A percentile compares a stretch with the other conserved stretches of the same genome.
Evolutionary conservation across 2,888 invertebrate genomes (phyloP).

Genomic region (Cheilosia vulpina): DNA sequence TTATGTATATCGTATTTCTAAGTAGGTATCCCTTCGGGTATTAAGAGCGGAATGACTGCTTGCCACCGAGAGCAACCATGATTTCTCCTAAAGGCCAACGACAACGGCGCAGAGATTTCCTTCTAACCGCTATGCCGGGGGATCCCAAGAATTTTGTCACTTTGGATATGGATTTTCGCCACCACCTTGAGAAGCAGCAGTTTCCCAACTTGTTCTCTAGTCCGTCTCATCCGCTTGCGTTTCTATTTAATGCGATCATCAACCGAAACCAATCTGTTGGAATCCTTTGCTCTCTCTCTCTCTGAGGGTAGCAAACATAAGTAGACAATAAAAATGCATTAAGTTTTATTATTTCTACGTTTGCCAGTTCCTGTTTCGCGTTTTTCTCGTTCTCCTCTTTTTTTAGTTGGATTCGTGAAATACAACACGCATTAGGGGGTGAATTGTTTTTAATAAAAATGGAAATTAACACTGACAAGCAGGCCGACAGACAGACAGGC

Average conservation of each 20-base stretch:
- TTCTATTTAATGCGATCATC: slow-evolving; percentile 43
- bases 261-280: slow-evolving; percentile 49
- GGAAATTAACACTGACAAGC: slow-evolving; percentile 63
- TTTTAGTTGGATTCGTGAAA: slow-evolving; percentile 30
- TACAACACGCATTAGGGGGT: slow-evolving; percentile 56
- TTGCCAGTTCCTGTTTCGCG: slow-evolving; percentile 11
- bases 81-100: slow-evolving; percentile 29
- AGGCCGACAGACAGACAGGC: slow-evolving; percentile 22
- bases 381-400: not conserved
- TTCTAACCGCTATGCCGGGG: slow-evolving; percentile 52
- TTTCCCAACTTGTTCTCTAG: slow-evolving; percentile 6
- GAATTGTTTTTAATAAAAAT: slow-evolving; percentile 71
- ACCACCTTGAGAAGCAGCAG: slow-evolving; percentile 19
- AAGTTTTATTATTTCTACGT: slow-evolving; percentile 70
- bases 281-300: not conserved
- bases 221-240: not conserved
- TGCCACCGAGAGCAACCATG: too few species aligned
- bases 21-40: slow-evolving; percentile 18
- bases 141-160: slow-evolving; percentile 65
- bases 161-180: slow-evolving; percentile 53
- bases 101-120: slow-evolving; percentile 44
- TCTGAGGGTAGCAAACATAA: slow-evolving; percentile 30
- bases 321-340: slow-evolving; percentile 75
- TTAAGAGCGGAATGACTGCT: slow-evolving; percentile 52
- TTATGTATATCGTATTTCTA: slow-evolving; percentile 4